Conservation (phyloP, 1,140 invertebrate genomes). For the Pseudomyrmex flavicornis region DNA sequence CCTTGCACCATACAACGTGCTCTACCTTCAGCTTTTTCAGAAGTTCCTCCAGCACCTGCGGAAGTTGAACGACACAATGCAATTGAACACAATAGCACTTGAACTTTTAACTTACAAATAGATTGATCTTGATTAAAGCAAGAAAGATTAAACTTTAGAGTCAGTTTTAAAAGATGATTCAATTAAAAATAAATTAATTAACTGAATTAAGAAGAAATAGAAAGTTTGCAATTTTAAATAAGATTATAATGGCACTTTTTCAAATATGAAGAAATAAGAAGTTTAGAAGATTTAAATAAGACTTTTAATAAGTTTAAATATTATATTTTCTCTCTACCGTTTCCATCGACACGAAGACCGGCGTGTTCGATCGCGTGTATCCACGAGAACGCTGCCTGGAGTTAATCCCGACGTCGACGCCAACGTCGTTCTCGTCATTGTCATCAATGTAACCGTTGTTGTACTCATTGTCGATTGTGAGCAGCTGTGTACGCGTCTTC, state of each 20-base stretch:
- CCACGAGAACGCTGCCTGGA: constrained; percentile 39
- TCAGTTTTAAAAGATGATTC: background rate
- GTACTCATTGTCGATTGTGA: constrained; percentile 73
- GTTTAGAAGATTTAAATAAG: too few species aligned
- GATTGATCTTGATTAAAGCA: too few species aligned
- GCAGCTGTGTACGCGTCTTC: constrained; percentile 71
- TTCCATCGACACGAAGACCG: constrained; percentile 83
- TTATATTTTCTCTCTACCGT: constrained; percentile 69
- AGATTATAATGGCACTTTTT: background rate
- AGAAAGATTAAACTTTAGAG: too few species aligned
- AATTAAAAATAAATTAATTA: background rate
- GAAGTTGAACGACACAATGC: background rate
- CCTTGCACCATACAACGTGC: constrained; percentile 89
- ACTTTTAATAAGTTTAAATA: too few species aligned
- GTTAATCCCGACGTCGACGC: background rate
- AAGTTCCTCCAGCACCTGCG: constrained; percentile 88
- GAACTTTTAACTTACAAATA: too few species aligned
- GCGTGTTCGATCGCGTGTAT: constrained; percentile 56
- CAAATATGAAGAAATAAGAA: too few species aligned
- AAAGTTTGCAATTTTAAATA: background rate
- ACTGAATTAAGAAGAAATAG: background rate
- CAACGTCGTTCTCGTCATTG: constrained; percentile 54
- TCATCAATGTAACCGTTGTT: constrained; percentile 58
- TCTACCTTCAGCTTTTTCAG: constrained; percentile 89
- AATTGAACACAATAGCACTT: too few species aligned